Conservation (phyloP, 2,888 invertebrate genomes). For the Philereme vetulata region DNA sequence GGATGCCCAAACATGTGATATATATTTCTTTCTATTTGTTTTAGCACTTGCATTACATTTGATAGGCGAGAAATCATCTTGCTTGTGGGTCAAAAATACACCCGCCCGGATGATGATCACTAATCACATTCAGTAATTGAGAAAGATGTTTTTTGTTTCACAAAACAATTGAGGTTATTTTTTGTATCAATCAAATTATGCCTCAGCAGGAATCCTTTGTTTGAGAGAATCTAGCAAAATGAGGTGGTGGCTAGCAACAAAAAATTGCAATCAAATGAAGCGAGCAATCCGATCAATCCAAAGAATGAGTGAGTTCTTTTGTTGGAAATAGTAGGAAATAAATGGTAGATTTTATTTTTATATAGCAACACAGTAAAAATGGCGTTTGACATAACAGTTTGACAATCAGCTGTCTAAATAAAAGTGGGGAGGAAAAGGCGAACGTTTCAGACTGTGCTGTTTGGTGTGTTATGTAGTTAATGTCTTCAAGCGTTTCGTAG, state of each 20-base stretch:
- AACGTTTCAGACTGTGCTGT: constrained; percentile 60
- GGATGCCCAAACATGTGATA: constrained; percentile 65
- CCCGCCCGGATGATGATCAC: no score
- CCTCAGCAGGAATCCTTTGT: no score
- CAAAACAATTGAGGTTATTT: no score
- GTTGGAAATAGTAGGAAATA: constrained; percentile 17
- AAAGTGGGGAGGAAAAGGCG: constrained; percentile 80
- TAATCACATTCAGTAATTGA: background rate
- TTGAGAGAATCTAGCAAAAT: no score
- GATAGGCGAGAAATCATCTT: constrained; percentile 61
- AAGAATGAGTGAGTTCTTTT: background rate
- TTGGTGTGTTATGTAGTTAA: constrained; percentile 75
- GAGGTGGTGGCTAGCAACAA: background rate
- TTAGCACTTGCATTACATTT: constrained; percentile 54
- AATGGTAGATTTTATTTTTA: constrained; percentile 20
- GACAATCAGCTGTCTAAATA: constrained; percentile 79
- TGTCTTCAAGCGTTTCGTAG: constrained; percentile 85
- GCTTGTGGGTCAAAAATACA: background rate
- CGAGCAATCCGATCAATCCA: no score
- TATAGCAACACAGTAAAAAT: constrained; percentile 53
- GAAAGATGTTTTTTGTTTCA: background rate
- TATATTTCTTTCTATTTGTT: constrained; percentile 61
- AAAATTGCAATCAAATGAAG: no score
- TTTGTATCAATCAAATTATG: no score
- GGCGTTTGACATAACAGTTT: constrained; percentile 68